phyloP scores from a whole-genome alignment of 2,797 vertebrate species.

The Carduelis carduelis region DNA sequence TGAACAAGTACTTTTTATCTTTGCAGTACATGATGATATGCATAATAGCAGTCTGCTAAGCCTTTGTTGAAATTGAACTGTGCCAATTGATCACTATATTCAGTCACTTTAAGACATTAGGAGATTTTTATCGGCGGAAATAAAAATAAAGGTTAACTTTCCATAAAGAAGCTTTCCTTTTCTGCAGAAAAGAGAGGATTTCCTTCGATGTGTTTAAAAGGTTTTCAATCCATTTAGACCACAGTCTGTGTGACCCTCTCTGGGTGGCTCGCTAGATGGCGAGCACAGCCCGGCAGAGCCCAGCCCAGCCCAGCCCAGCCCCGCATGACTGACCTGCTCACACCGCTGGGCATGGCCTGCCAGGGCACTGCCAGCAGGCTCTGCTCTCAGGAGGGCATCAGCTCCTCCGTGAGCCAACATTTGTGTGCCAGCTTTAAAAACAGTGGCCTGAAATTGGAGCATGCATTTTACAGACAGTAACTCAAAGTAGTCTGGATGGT shows the following conservation, averaged over 20 bases:
- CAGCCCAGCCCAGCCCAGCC: not conserved
- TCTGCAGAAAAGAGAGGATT: not conserved
- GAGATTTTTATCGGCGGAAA: not conserved
- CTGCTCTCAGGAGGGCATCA: not conserved
- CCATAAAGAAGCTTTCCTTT: no score
- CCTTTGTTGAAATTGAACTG: not conserved
- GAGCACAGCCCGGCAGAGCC: not conserved
- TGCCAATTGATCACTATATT: not conserved
- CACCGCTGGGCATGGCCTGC: accelerated
- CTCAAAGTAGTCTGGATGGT: not conserved
- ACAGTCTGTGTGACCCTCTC: accelerated
- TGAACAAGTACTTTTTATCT: not conserved
- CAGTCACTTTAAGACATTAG: not conserved
- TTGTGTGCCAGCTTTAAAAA: not conserved
- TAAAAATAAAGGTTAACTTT: not conserved
- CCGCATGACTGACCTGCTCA: accelerated
- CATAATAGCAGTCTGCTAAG: not conserved
- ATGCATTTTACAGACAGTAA: not conserved
- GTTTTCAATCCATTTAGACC: not conserved
- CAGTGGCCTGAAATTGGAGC: not conserved
- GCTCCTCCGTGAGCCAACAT: not conserved
- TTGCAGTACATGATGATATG: not conserved
- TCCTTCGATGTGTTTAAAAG: not conserved
- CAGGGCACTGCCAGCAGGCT: accelerated
- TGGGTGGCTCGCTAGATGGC: constrained; percentile 59